These are phyloP conservation scores for Pentalonia nigronervosa DNA, from an alignment of 1,140 invertebrate genomes.

Conservation along the genomic window DNA sequence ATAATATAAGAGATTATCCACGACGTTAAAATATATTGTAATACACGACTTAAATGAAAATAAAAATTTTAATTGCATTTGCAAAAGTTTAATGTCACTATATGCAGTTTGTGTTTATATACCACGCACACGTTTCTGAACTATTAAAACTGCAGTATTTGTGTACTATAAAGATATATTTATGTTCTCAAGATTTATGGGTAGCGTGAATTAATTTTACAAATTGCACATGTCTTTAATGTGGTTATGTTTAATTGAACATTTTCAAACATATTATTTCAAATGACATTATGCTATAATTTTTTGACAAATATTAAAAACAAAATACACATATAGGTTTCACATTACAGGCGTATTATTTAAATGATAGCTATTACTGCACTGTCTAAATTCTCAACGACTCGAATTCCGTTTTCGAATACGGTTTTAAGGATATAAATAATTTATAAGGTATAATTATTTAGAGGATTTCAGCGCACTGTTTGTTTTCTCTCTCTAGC, in stretches of 20 bases:
- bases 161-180: not conserved
- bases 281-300: not conserved
- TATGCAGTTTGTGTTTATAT: not conserved
- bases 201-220: not conserved
- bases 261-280: not conserved
- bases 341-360: too few relatives aligned
- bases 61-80: slow-evolving; percentile 10
- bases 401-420: not conserved
- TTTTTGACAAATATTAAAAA: not conserved
- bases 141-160: not conserved
- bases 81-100: not conserved
- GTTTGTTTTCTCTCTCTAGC: too few relatives aligned
- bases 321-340: not conserved
- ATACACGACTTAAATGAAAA: not conserved
- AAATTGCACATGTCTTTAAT: not conserved
- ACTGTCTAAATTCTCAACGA: too few relatives aligned
- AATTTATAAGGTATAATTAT: too few relatives aligned
- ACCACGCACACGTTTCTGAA: not conserved
- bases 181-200: not conserved
- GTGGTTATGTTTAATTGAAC: not conserved
- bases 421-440: too few relatives aligned
- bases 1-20: not conserved
- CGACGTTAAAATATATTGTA: not conserved
- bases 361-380: too few relatives aligned
- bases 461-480: too few relatives aligned